Evolutionary conservation across 2,113 vertebrate species (phyloP), one percentile per base, ranked within the genome.

Genomic region (Oostethus manadensis): DNA sequence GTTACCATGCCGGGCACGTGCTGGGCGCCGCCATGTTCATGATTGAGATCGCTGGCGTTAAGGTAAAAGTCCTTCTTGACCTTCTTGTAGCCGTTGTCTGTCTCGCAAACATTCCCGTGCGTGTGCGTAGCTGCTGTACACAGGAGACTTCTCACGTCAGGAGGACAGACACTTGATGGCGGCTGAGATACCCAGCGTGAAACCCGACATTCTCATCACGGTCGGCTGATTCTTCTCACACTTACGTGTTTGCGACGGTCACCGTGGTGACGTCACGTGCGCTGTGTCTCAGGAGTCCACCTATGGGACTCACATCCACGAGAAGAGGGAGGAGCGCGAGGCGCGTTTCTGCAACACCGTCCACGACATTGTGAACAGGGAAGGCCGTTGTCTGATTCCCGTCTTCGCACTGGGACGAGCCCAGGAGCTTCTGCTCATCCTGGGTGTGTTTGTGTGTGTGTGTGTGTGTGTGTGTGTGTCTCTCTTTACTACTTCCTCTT

Each of bases 11-110:
- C 0, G 95, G 94, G 13, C 96, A 98, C 1, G 96, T 98, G 8
- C 88, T 98, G 15, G 96, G 95, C 47, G 94, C 94, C 0, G 96
- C 95, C 86, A 98, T 98, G 96, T 98, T 98, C 62, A 98, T 98
- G 96, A 98, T 98, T 6, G 94, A 98, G 87, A 98, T 98, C 29
- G 96, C 95, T 0, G 96, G 95, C 0, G 96, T 98, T 53, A 98
- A 98, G 93, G 96, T 94, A 44, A 47, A 5, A 2, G 16, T 10
- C n/a, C n/a, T n/a, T n/a, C n/a, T n/a, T n/a, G n/a, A n/a, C n/a
- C n/a, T n/a, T 35, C 14, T 11, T 8, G 3, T 20, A 20, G 11
- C 49, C 20, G 20, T 20, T n/a, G 51, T 47, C 47, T 55, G 29
- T 17, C 17, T 2, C 45, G 8, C 1, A n/a, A 9, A 10, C n/a